Base-by-base conservation (phyloP, 2,888 invertebrate genomes). In the Leucophenga maculata region DNA sequence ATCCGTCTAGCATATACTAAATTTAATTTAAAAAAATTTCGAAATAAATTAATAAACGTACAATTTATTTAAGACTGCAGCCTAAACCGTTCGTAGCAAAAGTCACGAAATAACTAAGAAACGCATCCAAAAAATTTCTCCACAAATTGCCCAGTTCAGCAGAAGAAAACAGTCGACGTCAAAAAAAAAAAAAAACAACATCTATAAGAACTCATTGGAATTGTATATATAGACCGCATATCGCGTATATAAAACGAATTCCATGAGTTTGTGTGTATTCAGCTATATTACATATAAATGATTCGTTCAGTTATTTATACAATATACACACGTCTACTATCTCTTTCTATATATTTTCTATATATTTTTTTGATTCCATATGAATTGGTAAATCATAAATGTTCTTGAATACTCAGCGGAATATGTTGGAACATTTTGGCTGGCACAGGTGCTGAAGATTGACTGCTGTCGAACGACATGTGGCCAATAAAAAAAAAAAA, bases 31-130 rank as follows among this genome's bases (percentile, higher is more conserved):
- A 16, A 22, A 6, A 20, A 44, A n/a, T n/a, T n/a, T n/a, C n/a
- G n/a, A n/a, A n/a, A 14, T 18, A 22, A 39, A 31, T n/a, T 67
- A 26, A 46, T 6, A 16, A 74, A 75, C 77, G 77, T 77, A 72
- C 65, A 67, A 74, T 69, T n/a, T 22, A 31, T 48, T 52, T 32
- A 39, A 69, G 64, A 65, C 68, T 72, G 70, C 73, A 76, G 72
- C 75, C 80, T 82, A 82, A 75, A 82, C 87, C 85, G 86, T 84
- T 86, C 88, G 79, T 83, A 82, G 79, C 86, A 83, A 86, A 85
- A 84, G 86, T 74, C 84, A 83, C 81, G 82, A 77, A 83, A 82
- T 83, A 86, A 87, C 87, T 87, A 84, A 86, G 80, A 77, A 78
- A 73, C 76, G 73, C 74, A 77, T 75, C 78, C 77, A 79, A 75